Conservation (phyloP, 2,113 vertebrate genomes). For the Glaucomys volans region DNA sequence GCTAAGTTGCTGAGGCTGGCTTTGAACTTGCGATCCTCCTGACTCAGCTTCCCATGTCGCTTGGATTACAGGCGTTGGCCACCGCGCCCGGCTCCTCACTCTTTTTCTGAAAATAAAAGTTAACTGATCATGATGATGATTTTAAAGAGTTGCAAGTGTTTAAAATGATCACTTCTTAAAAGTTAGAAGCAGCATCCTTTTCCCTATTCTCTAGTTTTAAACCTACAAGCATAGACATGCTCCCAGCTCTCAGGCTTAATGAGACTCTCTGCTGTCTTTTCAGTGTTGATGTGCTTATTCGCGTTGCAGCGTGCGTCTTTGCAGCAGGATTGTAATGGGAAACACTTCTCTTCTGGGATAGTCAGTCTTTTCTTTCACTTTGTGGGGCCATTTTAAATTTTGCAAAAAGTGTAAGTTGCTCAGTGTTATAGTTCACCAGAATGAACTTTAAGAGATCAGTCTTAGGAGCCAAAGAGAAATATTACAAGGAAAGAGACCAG, state of each 20-base stretch:
- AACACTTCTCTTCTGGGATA: neutral
- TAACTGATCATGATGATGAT: neutral
- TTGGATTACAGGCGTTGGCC: no score
- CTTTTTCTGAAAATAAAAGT: slow-evolving; percentile 60
- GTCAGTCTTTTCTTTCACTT: neutral
- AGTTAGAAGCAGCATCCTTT: neutral
- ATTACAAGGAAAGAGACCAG: neutral
- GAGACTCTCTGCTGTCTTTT: neutral
- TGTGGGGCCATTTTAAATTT: slow-evolving; percentile 13
- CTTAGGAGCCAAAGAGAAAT: neutral
- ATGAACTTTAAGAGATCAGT: neutral
- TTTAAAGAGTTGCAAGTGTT: neutral
- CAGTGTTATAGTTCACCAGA: neutral
- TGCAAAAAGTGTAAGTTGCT: neutral
- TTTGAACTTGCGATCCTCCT: no score
- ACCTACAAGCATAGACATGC: neutral
- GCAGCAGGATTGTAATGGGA: neutral
- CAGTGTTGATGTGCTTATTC: fast-evolving
- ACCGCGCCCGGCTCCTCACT: no score
- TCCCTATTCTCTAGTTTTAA: neutral
- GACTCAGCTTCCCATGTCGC: no score
- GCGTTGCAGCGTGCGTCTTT: neutral
- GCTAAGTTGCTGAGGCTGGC: no score
- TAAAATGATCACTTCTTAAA: slow-evolving; percentile 37
- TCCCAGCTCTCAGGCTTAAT: neutral